Conservation (phyloP, 2,113 vertebrate species). For the Caranx ignobilis region DNA sequence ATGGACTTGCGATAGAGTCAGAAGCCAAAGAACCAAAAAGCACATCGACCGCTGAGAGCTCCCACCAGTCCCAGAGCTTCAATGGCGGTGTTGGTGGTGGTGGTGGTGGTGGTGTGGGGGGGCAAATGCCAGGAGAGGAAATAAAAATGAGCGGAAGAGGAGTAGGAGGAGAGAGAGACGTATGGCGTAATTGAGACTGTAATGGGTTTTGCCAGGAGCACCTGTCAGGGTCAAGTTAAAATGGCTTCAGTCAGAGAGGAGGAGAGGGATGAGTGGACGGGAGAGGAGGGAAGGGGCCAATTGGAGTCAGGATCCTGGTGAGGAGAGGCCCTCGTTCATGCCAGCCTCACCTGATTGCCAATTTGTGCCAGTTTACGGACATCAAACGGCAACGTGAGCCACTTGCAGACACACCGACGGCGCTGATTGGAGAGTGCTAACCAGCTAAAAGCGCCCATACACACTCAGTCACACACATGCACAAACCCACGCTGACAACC, state of each 20-base stretch:
- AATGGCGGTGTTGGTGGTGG: neutral
- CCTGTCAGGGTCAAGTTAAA: slow-evolving; percentile 80
- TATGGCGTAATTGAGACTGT: slow-evolving; percentile 80
- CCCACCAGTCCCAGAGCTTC: slow-evolving; percentile 31
- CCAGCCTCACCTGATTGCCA: slow-evolving; percentile 83
- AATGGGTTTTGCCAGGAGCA: slow-evolving; percentile 85
- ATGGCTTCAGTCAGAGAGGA: slow-evolving; percentile 51
- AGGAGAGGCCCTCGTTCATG: slow-evolving; percentile 67
- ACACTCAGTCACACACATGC: slow-evolving; percentile 31
- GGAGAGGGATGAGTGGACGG: slow-evolving; percentile 61
- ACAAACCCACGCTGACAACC: slow-evolving; percentile 47
- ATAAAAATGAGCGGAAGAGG: slow-evolving; percentile 39
- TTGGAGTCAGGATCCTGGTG: slow-evolving; percentile 71
- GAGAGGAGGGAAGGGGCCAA: slow-evolving; percentile 57
- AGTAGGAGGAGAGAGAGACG: slow-evolving; percentile 27
- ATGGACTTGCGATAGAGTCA: slow-evolving; percentile 44
- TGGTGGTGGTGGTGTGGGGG: neutral
- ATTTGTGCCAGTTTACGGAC: slow-evolving; percentile 78
- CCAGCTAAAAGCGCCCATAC: slow-evolving; percentile 46
- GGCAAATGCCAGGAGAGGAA: neutral
- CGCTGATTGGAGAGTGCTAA: slow-evolving; percentile 55
- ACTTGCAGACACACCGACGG: slow-evolving; percentile 42
- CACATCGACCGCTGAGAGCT: neutral
- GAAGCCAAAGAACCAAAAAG: slow-evolving; percentile 23
- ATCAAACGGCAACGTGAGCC: slow-evolving; percentile 65